Evolutionary conservation across 2,888 invertebrate species (phyloP), one percentile per base, ranked within the genome.

Genomic region (Lapara coniferarum): DNA sequence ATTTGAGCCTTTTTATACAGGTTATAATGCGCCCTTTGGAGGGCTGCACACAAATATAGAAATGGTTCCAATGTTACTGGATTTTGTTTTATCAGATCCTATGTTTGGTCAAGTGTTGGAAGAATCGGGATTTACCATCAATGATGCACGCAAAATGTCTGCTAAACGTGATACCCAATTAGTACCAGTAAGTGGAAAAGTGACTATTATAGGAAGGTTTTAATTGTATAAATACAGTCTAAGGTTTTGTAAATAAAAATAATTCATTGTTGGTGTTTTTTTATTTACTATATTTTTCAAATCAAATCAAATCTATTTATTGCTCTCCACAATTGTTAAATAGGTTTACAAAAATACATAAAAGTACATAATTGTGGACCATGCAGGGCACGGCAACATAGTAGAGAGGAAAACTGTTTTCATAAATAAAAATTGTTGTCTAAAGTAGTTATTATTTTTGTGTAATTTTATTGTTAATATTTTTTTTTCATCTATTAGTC

Each of bases 161-260:
- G 6, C 19, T 6, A 63, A 63, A 13, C 49, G 49, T 49, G 46
- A 16, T 10, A 25, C 63, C 66, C 66, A 73, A 72, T 16, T 52
- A 72, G 68, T 77, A 16, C 73, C 75, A 19, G 74, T 72, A 0
- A 66, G 66, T 46, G 78, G 78, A 0, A 67, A 68, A 53, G 70
- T 78, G 14, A 71, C 59, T 0, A 74, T 78, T 68, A 70, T 70
- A 13, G 73, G 73, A 3, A 71, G 37, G 67, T 78, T 69, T 72
- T 78, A 66, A 75, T 10, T n/a, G 25, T 52, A 1, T 30, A 51
- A 52, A 25, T 37, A 51, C n/a, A 53, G n/a, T 66, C n/a, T n/a
- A n/a, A n/a, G n/a, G 6, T 66, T 30, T 10, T 25, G 2, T 10
- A 30, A 66, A 30, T n/a, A 37, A 52, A 49, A n/a, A 37, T 13